Percentiles rank a stretch among this genome's conserved stretches.
These are phyloP conservation scores for Drosophila hydei DNA, from an alignment of 1,140 invertebrate genomes.

Conservation along the genomic window DNA sequence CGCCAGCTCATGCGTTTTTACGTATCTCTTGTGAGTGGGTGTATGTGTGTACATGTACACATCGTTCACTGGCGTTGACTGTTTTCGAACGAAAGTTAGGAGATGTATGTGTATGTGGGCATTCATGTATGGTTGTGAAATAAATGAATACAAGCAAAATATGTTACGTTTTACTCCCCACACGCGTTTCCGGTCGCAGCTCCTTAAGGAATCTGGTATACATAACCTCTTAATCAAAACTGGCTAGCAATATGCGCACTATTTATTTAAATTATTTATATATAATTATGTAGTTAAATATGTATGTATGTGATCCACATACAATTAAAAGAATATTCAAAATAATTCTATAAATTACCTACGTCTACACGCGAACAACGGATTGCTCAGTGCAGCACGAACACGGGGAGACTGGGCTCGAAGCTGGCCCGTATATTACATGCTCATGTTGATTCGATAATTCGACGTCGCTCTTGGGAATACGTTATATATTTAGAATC, in stretches of 20 bases:
- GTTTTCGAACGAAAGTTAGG: slow-evolving; percentile 64
- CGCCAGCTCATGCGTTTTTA: background rate
- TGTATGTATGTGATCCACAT: slow-evolving; percentile 9
- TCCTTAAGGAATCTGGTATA: background rate
- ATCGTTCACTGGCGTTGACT: slow-evolving; percentile 27
- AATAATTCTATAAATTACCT: slow-evolving; percentile 55
- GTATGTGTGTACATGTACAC: slow-evolving; percentile 21
- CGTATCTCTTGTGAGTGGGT: background rate
- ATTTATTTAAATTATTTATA: background rate
- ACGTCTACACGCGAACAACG: slow-evolving; percentile 68
- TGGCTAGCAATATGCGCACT: slow-evolving; percentile 14
- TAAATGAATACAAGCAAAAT: background rate
- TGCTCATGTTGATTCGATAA: slow-evolving; percentile 45
- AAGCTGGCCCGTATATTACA: slow-evolving; percentile 69
- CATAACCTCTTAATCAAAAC: background rate
- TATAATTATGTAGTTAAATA: background rate
- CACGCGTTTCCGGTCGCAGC: slow-evolving; percentile 25
- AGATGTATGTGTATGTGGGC: slow-evolving; percentile 20
- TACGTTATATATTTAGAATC: slow-evolving; percentile 74
- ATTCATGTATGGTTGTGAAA: slow-evolving; percentile 8
- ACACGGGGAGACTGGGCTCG: slow-evolving; percentile 74
- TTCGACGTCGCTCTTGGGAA: slow-evolving; percentile 55
- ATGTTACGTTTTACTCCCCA: slow-evolving; percentile 1
- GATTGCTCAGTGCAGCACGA: slow-evolving; percentile 76
- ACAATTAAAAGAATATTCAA: slow-evolving; percentile 37